A percentile compares a stretch with the other conserved stretches of the same genome.
These are phyloP conservation scores for Melitaea athalia DNA, from an alignment of 2,888 invertebrate species.

Conservation along the genomic window DNA sequence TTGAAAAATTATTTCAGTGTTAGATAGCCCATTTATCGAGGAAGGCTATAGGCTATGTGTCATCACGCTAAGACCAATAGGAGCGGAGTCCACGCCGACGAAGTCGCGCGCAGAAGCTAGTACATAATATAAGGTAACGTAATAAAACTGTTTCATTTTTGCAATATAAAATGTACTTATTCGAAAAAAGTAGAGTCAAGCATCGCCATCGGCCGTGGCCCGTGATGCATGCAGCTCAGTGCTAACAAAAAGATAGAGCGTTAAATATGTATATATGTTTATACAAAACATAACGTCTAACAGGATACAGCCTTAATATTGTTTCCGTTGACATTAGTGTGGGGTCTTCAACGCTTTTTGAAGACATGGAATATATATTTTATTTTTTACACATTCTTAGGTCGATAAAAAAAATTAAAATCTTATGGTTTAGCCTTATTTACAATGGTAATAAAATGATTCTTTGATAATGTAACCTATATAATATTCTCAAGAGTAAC, in stretches of 20 bases:
- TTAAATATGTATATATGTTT: constrained; percentile 15
- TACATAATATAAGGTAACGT: no score
- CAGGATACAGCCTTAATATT: constrained; percentile 39
- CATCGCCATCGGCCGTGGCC: background rate
- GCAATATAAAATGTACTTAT: no score
- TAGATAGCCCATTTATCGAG: no score
- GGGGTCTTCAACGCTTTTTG: constrained; percentile 33
- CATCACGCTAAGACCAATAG: no score
- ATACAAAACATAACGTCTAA: constrained; percentile 33
- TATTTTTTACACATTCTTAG: constrained; percentile 9
- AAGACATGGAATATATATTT: constrained; percentile 10
- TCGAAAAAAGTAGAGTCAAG: background rate
- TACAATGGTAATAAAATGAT: no score
- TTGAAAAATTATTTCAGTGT: no score
- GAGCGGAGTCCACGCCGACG: no score
- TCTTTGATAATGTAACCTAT: no score
- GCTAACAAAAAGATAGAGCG: constrained; percentile 15
- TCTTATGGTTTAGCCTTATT: no score
- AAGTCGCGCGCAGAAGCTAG: no score
- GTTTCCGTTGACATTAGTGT: constrained; percentile 40
- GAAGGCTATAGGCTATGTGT: no score
- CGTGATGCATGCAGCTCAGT: constrained; percentile 15
- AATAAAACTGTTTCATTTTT: background rate
- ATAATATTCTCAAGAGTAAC: no score
- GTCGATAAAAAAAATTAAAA: background rate